Percentiles rank a stretch among this genome's conserved stretches.
Conservation (phyloP, 2,888 invertebrate species). For the Philereme vetulata region DNA sequence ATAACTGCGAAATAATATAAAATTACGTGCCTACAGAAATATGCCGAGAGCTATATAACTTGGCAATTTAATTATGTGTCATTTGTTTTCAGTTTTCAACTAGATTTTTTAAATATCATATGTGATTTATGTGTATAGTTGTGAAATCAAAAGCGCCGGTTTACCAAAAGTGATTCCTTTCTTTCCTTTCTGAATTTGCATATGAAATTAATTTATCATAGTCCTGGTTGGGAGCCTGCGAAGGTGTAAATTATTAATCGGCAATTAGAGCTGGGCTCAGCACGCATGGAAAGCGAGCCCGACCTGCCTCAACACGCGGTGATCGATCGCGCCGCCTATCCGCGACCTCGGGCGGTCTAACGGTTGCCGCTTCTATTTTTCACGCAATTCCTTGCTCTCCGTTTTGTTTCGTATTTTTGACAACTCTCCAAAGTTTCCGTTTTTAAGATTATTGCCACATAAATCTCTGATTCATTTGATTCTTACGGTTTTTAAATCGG, state of each 20-base stretch:
- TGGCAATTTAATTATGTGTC: no score
- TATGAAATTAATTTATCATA: not conserved
- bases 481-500: conserved; percentile 5
- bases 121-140: no score
- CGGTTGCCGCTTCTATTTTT: conserved; percentile 50
- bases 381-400: conserved; percentile 28
- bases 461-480: conserved; percentile 19
- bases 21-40: not conserved
- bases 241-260: conserved; percentile 4
- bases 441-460: conserved; percentile 9
- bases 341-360: conserved; percentile 54
- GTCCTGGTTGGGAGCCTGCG: conserved; percentile 4
- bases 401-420: conserved; percentile 28
- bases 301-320: conserved; percentile 74
- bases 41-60: not conserved
- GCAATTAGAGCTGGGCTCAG: conserved; percentile 26
- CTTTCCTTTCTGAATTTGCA: no score
- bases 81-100: no score
- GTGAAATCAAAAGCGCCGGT: no score
- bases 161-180: no score
- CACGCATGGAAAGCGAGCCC: conserved; percentile 52
- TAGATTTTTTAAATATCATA: no score
- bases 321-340: conserved; percentile 69
- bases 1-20: not conserved
- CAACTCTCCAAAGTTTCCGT: conserved; percentile 30